Evolutionary conservation across 2,888 invertebrate genomes (phyloP), one percentile per base, ranked within the genome.

Genomic region (Diadegma fenestrale): DNA sequence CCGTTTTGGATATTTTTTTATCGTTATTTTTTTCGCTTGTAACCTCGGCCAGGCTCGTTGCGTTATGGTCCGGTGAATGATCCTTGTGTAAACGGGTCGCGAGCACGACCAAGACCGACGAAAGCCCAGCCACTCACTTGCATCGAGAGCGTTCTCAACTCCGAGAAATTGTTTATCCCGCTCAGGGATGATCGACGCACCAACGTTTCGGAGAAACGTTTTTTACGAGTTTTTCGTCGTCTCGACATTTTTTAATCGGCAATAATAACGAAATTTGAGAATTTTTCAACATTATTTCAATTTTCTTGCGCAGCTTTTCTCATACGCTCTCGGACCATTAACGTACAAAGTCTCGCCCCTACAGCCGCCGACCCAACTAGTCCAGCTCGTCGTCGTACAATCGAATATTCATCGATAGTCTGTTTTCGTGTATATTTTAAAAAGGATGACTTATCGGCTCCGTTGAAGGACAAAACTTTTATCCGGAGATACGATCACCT

Each of bases 131-230:
- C 77, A 68, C 72, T 86, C 86, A 83, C 77, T 84, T 94, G 58
- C 94, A 94, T 94, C 95, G 54, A 30, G 4, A 48, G 63, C 45
- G 75, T 75, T 84, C 64, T 73, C 73, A 71, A 80, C 83, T 84
- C 84, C 78, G 87, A 83, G 85, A 83, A 84, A 82, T 87, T 85
- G 84, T 85, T 88, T 87, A 86, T 87, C 85, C 86, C 87, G 87
- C 84, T 86, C 80, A 37, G 30, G 78, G 66, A 33, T 37, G 61
- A 61, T 80, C 45, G 37, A 51, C 22, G 26, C 8, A 54, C 45
- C 63, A 33, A 63, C 33, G 51, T 43, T 58, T 73, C 51, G 37
- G 30, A 22, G 12, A 26, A 26, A 26, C 4, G 10, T 14, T 51
- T 6, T 19, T 58, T 58, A 6, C 58, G 14, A 26, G 14, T 58